These are phyloP conservation scores for Onychomys arenicola DNA, from an alignment of 2,797 vertebrate species.

Conservation along the genomic window DNA sequence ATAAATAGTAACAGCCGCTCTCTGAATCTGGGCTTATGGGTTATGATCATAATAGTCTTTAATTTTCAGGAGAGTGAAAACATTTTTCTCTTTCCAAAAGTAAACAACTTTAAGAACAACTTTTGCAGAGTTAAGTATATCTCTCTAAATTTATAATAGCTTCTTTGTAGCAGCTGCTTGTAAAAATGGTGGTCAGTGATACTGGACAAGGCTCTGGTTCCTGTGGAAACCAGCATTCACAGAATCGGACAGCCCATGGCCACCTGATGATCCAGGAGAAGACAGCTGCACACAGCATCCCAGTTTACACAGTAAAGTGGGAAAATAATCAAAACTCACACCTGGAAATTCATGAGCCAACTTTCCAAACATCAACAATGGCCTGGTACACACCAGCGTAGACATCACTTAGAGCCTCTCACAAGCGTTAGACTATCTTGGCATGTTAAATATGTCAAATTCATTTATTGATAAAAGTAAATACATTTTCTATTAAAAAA, in stretches of 20 bases:
- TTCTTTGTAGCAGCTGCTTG: background rate
- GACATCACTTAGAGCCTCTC: constrained; percentile 7
- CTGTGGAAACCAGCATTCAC: constrained; percentile 47
- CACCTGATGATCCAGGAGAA: constrained; percentile 63
- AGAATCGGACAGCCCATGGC: constrained; percentile 28
- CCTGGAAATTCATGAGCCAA: constrained; percentile 60
- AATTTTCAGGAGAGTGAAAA: constrained; percentile 67
- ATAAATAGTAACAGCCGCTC: constrained; percentile 67
- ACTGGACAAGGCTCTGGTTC: constrained; percentile 61
- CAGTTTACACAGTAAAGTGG: constrained; percentile 61
- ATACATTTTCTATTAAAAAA: constrained; percentile 4
- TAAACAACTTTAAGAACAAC: constrained; percentile 54
- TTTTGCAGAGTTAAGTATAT: background rate
- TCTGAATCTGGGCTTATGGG: constrained; percentile 25
- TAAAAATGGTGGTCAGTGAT: background rate
- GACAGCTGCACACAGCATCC: constrained; percentile 61
- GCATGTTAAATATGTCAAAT: background rate
- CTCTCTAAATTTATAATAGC: background rate
- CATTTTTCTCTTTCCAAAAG: constrained; percentile 56
- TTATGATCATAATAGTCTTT: constrained; percentile 46
- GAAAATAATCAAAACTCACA: constrained; percentile 56
- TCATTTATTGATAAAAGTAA: constrained; percentile 30
- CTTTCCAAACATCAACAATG: constrained; percentile 55
- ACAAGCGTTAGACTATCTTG: constrained; percentile 1
- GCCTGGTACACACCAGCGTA: background rate